Evolutionary conservation across 2,888 invertebrate species (phyloP).

Genomic region (Epinotia ramella): DNA sequence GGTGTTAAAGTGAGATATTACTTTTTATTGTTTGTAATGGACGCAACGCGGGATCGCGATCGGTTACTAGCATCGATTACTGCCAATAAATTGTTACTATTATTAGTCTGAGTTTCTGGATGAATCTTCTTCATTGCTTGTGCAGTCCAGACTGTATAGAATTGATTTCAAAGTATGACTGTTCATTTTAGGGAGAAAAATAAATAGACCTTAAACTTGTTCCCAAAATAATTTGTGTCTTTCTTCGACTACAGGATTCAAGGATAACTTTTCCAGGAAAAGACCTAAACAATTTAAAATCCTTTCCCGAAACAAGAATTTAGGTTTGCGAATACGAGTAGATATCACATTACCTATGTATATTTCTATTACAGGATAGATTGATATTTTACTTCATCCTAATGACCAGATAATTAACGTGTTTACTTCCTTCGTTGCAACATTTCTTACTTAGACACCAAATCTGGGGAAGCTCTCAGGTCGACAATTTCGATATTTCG

Average conservation of each 20-base stretch:
- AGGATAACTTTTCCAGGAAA: no score
- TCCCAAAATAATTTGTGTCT: background rate
- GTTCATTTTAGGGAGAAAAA: no score
- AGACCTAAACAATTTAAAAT: no score
- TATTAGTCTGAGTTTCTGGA: slow-evolving; percentile 18
- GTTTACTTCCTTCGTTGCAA: slow-evolving; percentile 15
- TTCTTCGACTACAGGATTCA: no score
- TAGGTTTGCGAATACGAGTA: background rate
- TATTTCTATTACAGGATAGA: background rate
- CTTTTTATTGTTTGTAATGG: slow-evolving; percentile 34
- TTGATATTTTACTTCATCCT: no score
- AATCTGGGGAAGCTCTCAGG: slow-evolving; percentile 33
- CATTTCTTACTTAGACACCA: slow-evolving; percentile 22
- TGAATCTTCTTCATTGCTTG: slow-evolving; percentile 5
- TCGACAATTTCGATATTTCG: slow-evolving; percentile 51
- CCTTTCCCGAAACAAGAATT: no score
- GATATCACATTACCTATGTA: no score
- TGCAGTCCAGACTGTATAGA: background rate
- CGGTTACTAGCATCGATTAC: slow-evolving; percentile 23
- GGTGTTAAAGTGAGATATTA: slow-evolving; percentile 35
- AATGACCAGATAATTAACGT: slow-evolving; percentile 2
- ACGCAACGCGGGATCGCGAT: slow-evolving; percentile 21
- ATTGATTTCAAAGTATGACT: background rate
- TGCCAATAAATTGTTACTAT: slow-evolving; percentile 32
- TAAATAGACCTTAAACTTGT: no score